phyloP scores from a whole-genome alignment of 2,113 vertebrate species.

The Rallus limicola region DNA sequence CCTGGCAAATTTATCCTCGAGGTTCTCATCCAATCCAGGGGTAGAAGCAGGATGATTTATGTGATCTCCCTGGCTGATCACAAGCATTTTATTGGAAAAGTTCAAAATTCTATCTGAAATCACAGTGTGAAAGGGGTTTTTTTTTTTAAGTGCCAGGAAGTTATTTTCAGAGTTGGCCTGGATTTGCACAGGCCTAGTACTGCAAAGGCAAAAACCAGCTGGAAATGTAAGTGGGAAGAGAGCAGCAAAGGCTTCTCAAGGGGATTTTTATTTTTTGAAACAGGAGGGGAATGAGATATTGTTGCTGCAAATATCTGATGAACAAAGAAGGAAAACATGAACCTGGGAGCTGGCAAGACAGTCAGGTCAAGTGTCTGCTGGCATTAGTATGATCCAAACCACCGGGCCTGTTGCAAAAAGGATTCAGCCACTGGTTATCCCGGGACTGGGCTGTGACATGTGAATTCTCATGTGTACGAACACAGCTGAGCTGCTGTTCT shows the following conservation, averaged over 20 bases:
- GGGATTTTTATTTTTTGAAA: not conserved
- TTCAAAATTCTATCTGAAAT: not conserved
- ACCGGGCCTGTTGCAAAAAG: not conserved
- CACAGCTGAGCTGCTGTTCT: not conserved
- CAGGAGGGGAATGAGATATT: not conserved
- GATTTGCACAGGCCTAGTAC: not conserved
- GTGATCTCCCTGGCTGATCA: not conserved
- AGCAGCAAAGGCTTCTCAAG: not conserved
- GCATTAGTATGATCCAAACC: not conserved
- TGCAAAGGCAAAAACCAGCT: not conserved
- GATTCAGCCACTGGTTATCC: not conserved
- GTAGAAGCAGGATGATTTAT: not conserved
- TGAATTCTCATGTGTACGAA: not conserved
- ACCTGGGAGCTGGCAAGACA: not conserved
- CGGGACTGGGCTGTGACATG: not conserved
- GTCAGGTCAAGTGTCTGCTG: not conserved
- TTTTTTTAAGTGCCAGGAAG: not conserved
- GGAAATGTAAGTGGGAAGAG: not conserved
- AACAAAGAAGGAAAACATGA: conserved; percentile 1
- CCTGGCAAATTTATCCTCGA: not conserved
- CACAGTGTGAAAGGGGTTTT: not conserved
- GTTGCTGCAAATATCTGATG: not conserved
- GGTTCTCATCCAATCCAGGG: not conserved
- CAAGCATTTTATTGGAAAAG: not conserved
- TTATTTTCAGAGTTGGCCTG: conserved; percentile 22